A percentile compares a stretch with the other conserved stretches of the same genome.
Conservation (phyloP, 2,797 vertebrate species). For the Podarcis siculus region DNA sequence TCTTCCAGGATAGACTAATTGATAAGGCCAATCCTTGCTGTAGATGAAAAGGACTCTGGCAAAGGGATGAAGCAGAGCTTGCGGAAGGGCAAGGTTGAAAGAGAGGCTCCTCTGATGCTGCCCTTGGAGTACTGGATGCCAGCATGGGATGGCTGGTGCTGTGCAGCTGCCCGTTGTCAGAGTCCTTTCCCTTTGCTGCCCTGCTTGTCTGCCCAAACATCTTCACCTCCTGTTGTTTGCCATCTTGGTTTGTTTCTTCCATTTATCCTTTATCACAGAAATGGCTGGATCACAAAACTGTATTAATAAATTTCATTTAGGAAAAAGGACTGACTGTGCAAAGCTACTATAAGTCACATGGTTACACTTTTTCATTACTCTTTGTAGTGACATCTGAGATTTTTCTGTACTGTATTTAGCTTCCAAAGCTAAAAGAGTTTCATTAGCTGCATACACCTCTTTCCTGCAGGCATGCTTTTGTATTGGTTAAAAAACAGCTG, state of each 20-base stretch:
- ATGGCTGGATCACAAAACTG: neutral
- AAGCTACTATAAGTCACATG: neutral
- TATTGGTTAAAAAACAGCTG: neutral
- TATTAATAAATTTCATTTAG: neutral
- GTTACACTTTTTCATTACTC: neutral
- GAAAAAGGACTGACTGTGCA: neutral
- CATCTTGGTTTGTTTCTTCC: neutral
- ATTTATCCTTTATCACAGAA: neutral
- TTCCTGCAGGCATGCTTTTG: neutral
- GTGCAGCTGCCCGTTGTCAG: too few species aligned
- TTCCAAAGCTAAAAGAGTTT: neutral
- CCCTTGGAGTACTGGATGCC: too few species aligned
- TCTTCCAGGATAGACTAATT: neutral
- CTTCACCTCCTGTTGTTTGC: neutral
- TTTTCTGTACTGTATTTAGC: neutral
- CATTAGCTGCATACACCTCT: neutral
- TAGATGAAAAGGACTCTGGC: neutral
- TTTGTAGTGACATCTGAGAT: neutral
- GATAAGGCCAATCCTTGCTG: neutral
- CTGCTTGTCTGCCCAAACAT: neutral
- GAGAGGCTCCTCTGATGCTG: too few species aligned
- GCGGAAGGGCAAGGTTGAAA: too few species aligned
- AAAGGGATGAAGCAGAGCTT: too few species aligned
- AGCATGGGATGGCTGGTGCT: too few species aligned
- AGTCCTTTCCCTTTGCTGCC: neutral